Percentiles rank a stretch among this genome's conserved stretches.
Evolutionary conservation across 2,888 invertebrate species (phyloP).

Genomic region (Drosophila nigricruria): DNA sequence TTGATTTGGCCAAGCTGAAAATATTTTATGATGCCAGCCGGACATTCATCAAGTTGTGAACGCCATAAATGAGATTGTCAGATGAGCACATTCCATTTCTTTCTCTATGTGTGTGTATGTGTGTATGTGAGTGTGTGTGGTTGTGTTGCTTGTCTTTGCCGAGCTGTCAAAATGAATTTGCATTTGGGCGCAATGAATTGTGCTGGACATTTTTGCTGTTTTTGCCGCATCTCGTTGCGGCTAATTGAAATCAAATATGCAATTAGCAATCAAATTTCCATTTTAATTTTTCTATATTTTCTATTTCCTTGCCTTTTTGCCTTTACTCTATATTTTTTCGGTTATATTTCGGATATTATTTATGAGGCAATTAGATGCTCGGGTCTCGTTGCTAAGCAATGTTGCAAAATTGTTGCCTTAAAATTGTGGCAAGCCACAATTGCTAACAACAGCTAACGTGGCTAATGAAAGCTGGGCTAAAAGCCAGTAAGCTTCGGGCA

Average conservation of each 20-base stretch:
- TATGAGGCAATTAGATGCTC: conserved; percentile 66
- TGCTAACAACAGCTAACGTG: conserved; percentile 30
- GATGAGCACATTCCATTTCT: conserved; percentile 45
- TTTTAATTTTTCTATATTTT: conserved; percentile 24
- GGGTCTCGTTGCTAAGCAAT: conserved; percentile 22
- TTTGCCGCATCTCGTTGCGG: conserved; percentile 4
- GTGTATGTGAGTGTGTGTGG: conserved; percentile 1
- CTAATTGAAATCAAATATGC: conserved; percentile 75
- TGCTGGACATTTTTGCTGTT: neutral
- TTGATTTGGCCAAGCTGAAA: conserved; percentile 62
- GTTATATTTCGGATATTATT: conserved; percentile 43
- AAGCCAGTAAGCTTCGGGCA: conserved; percentile 33
- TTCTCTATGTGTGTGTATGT: neutral
- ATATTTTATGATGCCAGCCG: conserved; percentile 40
- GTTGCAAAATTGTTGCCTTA: conserved; percentile 28
- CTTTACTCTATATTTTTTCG: neutral
- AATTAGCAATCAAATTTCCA: conserved; percentile 56
- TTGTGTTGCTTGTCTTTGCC: conserved; percentile 1
- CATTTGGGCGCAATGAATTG: conserved; percentile 43
- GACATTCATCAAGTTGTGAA: conserved; percentile 70
- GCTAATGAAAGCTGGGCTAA: conserved; percentile 44
- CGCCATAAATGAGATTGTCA: conserved; percentile 64
- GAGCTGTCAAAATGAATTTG: conserved; percentile 65
- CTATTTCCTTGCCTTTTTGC: neutral
- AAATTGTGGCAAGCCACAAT: conserved; percentile 37